These are phyloP conservation scores for Euleptes europaea DNA, from an alignment of 2,113 vertebrate species.

Conservation along the genomic window DNA sequence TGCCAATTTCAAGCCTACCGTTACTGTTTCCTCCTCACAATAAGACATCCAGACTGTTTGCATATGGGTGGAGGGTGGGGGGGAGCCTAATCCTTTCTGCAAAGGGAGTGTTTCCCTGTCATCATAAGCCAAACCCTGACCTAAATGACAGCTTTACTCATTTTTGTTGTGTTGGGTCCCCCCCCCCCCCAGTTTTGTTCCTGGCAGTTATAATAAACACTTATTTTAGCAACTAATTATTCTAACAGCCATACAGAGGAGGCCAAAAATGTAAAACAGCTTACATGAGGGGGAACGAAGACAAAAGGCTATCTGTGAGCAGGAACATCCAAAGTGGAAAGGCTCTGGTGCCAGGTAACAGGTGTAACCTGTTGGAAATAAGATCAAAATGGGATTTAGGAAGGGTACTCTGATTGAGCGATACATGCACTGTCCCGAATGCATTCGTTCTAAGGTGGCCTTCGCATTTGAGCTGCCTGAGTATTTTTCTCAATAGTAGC, in stretches of 20 bases:
- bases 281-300: constrained; percentile 51
- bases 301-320: constrained; percentile 55
- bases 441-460: not conserved
- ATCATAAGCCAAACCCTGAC: constrained; percentile 30
- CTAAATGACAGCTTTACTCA: constrained; percentile 42
- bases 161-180: constrained; percentile 21
- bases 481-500: constrained; percentile 20
- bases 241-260: constrained; percentile 55
- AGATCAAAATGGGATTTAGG: constrained; percentile 56
- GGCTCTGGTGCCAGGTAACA: constrained; percentile 59
- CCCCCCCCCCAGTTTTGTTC: no score
- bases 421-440: not conserved
- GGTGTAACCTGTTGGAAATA: constrained; percentile 58
- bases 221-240: constrained; percentile 64
- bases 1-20: not conserved
- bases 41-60: not conserved
- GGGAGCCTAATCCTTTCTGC: constrained; percentile 4
- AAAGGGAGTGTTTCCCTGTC: not conserved
- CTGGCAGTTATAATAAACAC: constrained; percentile 50
- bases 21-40: not conserved
- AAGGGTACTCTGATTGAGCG: constrained; percentile 28
- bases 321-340: constrained; percentile 44
- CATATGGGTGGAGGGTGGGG: not conserved
- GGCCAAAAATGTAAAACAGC: constrained; percentile 53
- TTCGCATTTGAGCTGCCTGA: constrained; percentile 27